phyloP scores from a whole-genome alignment of 2,113 vertebrate genomes.

The Dicentrarchus labrax region DNA sequence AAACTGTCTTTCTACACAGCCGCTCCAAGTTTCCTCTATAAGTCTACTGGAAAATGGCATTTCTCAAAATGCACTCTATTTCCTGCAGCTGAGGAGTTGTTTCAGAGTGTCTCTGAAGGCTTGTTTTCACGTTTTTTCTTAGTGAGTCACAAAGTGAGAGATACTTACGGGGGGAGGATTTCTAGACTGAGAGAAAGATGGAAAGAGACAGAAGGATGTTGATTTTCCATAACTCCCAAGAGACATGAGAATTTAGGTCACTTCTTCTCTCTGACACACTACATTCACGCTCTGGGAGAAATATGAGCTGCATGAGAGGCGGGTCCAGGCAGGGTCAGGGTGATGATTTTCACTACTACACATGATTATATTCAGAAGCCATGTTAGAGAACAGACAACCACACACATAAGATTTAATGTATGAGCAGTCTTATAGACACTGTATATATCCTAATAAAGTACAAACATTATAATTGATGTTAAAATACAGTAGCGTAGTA shows the following conservation, averaged over 20 bases:
- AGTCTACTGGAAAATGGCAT: neutral
- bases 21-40: conserved; percentile 9
- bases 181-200: conserved; percentile 2
- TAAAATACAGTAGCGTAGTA: too few species aligned
- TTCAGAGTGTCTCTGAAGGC: conserved; percentile 4
- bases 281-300: neutral
- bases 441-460: neutral
- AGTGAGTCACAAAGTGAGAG: conserved; percentile 39
- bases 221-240: conserved; percentile 28
- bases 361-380: conserved; percentile 4
- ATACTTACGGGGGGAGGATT: neutral
- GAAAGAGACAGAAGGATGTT: conserved; percentile 27
- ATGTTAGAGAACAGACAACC: neutral
- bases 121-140: conserved; percentile 19
- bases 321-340: neutral
- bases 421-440: neutral
- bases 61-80: neutral
- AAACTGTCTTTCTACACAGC: neutral
- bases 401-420: too few species aligned
- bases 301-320: neutral
- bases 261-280: neutral
- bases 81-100: conserved; percentile 25
- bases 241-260: conserved; percentile 53
- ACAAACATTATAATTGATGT: too few species aligned
- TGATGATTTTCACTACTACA: neutral